Evolutionary conservation across 2,888 invertebrate genomes (phyloP).

Genomic region (Agonopterix heracliana): DNA sequence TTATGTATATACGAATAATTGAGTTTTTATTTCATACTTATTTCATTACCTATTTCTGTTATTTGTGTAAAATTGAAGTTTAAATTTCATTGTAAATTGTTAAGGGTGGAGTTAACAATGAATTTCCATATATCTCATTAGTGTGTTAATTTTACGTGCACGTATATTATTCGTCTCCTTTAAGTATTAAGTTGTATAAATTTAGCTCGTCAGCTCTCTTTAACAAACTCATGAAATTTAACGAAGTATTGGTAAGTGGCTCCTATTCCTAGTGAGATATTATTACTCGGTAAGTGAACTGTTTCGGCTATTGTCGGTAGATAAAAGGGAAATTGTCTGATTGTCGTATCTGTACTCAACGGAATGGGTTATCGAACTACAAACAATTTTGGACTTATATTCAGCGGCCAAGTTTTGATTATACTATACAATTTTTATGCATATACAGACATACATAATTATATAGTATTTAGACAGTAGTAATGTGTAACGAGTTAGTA

Average conservation of each 20-base stretch:
- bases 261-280: slow-evolving; percentile 27
- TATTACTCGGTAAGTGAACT: slow-evolving; percentile 11
- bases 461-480: slow-evolving; percentile 64
- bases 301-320: slow-evolving; percentile 9
- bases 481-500: slow-evolving; percentile 57
- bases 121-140: slow-evolving; percentile 56
- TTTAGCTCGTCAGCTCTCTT: slow-evolving; percentile 59
- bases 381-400: slow-evolving; percentile 24
- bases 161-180: slow-evolving; percentile 23
- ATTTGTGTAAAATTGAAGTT: slow-evolving; percentile 33
- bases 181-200: slow-evolving; percentile 59
- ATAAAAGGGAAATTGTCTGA: slow-evolving; percentile 21
- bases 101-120: slow-evolving; percentile 40
- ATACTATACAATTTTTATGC: slow-evolving; percentile 68
- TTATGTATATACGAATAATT: slow-evolving; percentile 56
- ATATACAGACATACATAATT: slow-evolving; percentile 61
- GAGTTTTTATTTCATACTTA: slow-evolving; percentile 31
- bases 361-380: slow-evolving; percentile 17
- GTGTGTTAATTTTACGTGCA: slow-evolving; percentile 36
- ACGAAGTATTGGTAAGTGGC: slow-evolving; percentile 23
- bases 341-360: slow-evolving; percentile 25
- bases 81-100: slow-evolving; percentile 63
- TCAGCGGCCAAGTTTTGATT: slow-evolving; percentile 67
- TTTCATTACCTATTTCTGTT: slow-evolving; percentile 30
- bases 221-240: slow-evolving; percentile 43